Percentiles rank a stretch among this genome's conserved stretches.
These are phyloP conservation scores for Apamea monoglypha DNA, from an alignment of 2,888 invertebrate genomes.

Conservation along the genomic window DNA sequence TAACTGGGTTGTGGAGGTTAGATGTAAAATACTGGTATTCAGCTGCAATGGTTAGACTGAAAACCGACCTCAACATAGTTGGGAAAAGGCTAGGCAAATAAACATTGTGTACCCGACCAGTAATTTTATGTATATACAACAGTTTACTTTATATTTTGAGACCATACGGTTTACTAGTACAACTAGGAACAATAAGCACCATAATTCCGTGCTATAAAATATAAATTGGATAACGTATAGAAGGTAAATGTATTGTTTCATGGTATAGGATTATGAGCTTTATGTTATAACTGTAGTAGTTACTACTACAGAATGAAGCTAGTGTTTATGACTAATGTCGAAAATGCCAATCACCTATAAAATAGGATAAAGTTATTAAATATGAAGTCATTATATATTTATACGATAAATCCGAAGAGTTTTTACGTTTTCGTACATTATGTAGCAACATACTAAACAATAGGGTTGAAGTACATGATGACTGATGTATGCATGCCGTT, in stretches of 20 bases:
- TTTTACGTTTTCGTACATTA: not conserved
- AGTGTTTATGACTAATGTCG: slow-evolving; percentile 27
- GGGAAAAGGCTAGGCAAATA: not conserved
- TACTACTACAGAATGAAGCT: not conserved
- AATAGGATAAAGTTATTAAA: slow-evolving; percentile 16
- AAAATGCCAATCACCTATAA: slow-evolving; percentile 12
- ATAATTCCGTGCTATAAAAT: slow-evolving; percentile 16
- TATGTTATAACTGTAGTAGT: not conserved
- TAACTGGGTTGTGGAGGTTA: too few species aligned
- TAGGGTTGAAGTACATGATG: not conserved
- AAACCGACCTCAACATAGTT: not conserved
- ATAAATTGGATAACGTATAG: slow-evolving; percentile 18
- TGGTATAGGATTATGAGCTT: slow-evolving; percentile 3
- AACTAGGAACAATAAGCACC: slow-evolving; percentile 3
- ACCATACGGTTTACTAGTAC: slow-evolving; percentile 7
- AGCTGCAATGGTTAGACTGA: not conserved
- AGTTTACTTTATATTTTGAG: not conserved
- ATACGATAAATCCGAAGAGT: not conserved
- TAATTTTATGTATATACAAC: not conserved
- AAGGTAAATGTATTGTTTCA: slow-evolving; percentile 8
- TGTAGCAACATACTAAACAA: not conserved
- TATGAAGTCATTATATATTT: too few species aligned
- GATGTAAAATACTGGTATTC: not conserved
- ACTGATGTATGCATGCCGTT: not conserved
- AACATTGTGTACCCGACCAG: not conserved